Evolutionary conservation across 2,797 vertebrate genomes (phyloP), one percentile per base, ranked within the genome.

Genomic region (Spinus pinus): DNA sequence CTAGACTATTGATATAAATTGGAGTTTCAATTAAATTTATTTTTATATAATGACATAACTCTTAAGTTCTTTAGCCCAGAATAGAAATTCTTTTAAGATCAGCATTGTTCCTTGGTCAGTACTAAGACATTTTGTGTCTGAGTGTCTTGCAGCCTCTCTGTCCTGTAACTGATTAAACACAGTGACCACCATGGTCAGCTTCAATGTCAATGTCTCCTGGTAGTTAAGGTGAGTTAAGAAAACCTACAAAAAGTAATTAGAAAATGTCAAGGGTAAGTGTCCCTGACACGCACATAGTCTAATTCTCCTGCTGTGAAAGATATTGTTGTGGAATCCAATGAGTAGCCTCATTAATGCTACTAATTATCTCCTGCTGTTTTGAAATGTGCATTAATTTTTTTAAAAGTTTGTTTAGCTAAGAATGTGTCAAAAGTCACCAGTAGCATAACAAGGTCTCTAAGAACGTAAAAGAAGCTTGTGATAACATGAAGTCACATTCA

Each of bases 311-410:
- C 97, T 96, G 98, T 66, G 97, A 97, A 94, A 98, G 97, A 97
- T 97, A 98, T 97, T 98, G 97, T 98, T 97, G 95, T 97, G 95
- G 95, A 97, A 97, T 98, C 95, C 97, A 98, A 97, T 94, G 96
- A 97, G 96, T 96, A 97, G 97, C 96, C 98, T 98, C 98, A 98
- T 98, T 99, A 98, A 98, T 98, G 98, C 96, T 96, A 94, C 94
- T 98, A 98, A 98, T 98, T 98, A 97, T 98, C 96, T 98, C 96
- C 97, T 96, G 96, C 98, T 96, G 96, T 95, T 97, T 97, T 95
- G 95, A 94, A 96, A 97, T 93, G 94, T 97, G 74, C 97, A 95
- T 96, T 89, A 72, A 87, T 96, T 94, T 95, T 96, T 95, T 81
- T 83, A 2, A 90, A 97, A 95, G 69, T 96, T 96, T 93, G n/a